Conservation (phyloP, 2,888 invertebrate species). For the Amphipyra tragopoginis region DNA sequence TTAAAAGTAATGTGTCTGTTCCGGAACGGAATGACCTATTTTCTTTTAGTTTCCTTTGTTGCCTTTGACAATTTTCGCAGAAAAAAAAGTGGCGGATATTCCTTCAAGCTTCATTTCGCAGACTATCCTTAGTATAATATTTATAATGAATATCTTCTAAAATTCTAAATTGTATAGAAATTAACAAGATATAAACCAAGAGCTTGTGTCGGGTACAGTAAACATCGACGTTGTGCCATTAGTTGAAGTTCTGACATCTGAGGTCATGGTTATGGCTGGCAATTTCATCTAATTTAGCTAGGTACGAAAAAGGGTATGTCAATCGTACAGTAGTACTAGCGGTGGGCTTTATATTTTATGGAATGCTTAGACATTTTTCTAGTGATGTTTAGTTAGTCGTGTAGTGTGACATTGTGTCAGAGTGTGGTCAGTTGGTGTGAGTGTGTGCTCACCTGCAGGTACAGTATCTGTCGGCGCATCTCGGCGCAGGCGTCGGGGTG, state of each 20-base stretch:
- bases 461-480: constrained; percentile 95
- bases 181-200: not conserved
- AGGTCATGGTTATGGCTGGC: not conserved
- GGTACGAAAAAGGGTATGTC: not conserved
- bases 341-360: no score
- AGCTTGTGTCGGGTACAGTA: not conserved
- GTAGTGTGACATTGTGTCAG: no score
- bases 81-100: not conserved
- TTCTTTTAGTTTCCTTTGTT: not conserved
- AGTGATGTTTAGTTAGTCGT: no score
- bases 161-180: not conserved
- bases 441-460: constrained; percentile 91
- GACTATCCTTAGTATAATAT: not conserved
- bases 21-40: not conserved
- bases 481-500: constrained; percentile 93
- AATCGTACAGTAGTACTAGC: no score
- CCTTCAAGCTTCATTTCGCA: not conserved
- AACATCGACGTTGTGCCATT: not conserved
- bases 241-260: not conserved
- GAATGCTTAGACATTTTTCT: no score
- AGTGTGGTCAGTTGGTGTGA: not conserved
- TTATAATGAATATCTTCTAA: not conserved
- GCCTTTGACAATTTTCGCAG: not conserved
- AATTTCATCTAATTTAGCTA: constrained; percentile 9
- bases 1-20: not conserved